phyloP scores from a whole-genome alignment of 2,888 invertebrate genomes.

The Drosophila longiperda region DNA sequence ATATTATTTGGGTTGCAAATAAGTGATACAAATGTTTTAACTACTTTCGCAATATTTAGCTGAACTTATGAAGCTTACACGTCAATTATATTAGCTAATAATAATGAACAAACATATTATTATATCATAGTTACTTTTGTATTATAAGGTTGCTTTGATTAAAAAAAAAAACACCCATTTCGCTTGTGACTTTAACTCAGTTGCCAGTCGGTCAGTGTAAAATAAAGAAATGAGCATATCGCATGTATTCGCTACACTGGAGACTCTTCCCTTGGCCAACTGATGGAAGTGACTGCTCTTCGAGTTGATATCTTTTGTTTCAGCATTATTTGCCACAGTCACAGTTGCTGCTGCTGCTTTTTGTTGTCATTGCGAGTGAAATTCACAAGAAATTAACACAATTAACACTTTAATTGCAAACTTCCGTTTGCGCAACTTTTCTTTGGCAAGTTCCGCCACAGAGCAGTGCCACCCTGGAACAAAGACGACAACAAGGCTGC shows the following conservation, averaged over 20 bases:
- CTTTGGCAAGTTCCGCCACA: constrained; percentile 62
- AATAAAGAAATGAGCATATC: not conserved
- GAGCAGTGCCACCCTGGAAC: constrained; percentile 36
- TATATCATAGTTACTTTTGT: not conserved
- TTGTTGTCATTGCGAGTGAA: constrained; percentile 50
- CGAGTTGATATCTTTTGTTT: constrained; percentile 16
- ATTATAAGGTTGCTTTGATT: not conserved
- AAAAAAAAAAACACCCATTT: not conserved
- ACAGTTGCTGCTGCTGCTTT: constrained; percentile 3
- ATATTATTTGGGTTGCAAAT: not conserved
- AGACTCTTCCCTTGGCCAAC: not conserved
- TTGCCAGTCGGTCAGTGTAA: not conserved
- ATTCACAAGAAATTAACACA: constrained; percentile 78
- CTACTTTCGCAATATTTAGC: not conserved
- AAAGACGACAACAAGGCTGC: constrained; percentile 26
- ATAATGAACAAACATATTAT: not conserved
- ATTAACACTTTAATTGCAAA: constrained; percentile 80
- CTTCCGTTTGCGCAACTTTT: constrained; percentile 73
- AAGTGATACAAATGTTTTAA: not conserved
- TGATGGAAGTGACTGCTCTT: not conserved
- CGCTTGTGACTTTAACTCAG: not conserved
- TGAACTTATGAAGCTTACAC: not conserved
- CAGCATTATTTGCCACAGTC: constrained; percentile 1
- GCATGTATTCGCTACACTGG: not conserved
- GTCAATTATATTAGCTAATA: not conserved